Percentiles rank a stretch among this genome's conserved stretches.
Evolutionary conservation across 2,797 vertebrate species (phyloP).

Genomic region (Melanotaenia trifasciata): DNA sequence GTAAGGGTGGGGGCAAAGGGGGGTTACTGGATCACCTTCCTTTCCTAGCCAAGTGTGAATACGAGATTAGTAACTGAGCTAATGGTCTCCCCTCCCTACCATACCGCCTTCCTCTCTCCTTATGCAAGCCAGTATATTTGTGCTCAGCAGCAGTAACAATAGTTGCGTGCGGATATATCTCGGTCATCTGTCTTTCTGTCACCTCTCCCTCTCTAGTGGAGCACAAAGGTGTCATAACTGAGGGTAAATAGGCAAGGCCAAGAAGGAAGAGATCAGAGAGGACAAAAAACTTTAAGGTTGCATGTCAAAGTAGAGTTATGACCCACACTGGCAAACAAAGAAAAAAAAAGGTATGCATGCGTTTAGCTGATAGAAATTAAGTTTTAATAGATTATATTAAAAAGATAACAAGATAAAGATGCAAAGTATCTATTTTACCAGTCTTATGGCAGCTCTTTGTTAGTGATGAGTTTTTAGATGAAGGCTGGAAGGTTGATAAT

Average conservation of each 20-base stretch:
- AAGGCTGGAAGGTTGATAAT: background rate
- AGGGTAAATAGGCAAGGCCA: slow-evolving; percentile 49
- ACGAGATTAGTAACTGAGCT: slow-evolving; percentile 81
- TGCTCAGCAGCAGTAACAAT: slow-evolving; percentile 76
- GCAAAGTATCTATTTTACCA: no score
- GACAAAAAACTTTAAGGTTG: slow-evolving; percentile 44
- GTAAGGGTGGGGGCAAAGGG: background rate
- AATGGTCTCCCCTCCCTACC: slow-evolving; percentile 59
- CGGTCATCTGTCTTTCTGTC: slow-evolving; percentile 83
- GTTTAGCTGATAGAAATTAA: background rate
- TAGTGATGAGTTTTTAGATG: background rate
- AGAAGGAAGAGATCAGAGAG: slow-evolving; percentile 46
- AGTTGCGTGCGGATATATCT: slow-evolving; percentile 84
- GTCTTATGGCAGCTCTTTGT: no score
- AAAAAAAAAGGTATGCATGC: background rate
- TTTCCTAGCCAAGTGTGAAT: slow-evolving; percentile 70
- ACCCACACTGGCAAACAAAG: slow-evolving; percentile 20
- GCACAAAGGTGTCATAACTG: slow-evolving; percentile 76
- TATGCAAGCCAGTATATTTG: slow-evolving; percentile 60
- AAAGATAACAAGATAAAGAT: no score
- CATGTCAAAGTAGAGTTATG: slow-evolving; percentile 55
- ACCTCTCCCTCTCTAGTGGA: slow-evolving; percentile 69
- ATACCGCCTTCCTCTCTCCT: slow-evolving; percentile 36
- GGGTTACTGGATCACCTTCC: slow-evolving; percentile 72
- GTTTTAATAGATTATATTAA: background rate